Evolutionary conservation across 1,140 invertebrate genomes (phyloP), one percentile per base, ranked within the genome.

Genomic region (Pogonomyrmex barbatus): DNA sequence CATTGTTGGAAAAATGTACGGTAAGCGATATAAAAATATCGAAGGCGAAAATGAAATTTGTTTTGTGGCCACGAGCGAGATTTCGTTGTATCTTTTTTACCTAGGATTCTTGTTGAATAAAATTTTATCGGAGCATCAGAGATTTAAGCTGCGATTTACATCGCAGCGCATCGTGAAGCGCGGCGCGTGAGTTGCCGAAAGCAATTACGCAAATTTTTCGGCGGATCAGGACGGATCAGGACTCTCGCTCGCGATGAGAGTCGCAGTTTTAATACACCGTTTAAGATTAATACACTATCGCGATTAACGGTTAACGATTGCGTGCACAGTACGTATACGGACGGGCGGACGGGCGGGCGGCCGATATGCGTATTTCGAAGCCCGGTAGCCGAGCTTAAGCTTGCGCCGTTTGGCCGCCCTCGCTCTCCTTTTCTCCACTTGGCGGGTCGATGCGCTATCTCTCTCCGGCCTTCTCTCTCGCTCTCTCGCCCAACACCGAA

Each of bases 391-490:
- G 76, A 77, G 90, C 87, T 91, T 88, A 92, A 91, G 92, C 92
- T 93, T 92, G 92, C 92, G 92, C 92, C 65, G 89, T 92, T 91
- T 91, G 88, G 83, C 60, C 84, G 42, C 77, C 52, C 60, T 77
- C 77, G 75, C 56, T 88, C 85, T 42, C 77, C 73, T 85, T 87
- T 85, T 88, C 65, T 87, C 67, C 82, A 50, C 42, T 83, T 39
- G 68, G 17, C 8, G 42, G 30, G 56, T 60, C 52, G 68, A 24
- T 71, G 68, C n/a, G n/a, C 79, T 75, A 36, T 75, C 81, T 47
- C 85, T 42, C 36, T 60, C 47, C 52, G 54, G 30, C 42, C 42
- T 56, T 71, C 73, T 75, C 65, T 36, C 70, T 89, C 60, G 14
- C 60, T 65, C 81, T 65, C 81, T 50, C 42, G 39, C 71, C 45